Evolutionary conservation across 1,140 invertebrate genomes (phyloP), one percentile per base, ranked within the genome.

Genomic region (Drosophila novamexicana): DNA sequence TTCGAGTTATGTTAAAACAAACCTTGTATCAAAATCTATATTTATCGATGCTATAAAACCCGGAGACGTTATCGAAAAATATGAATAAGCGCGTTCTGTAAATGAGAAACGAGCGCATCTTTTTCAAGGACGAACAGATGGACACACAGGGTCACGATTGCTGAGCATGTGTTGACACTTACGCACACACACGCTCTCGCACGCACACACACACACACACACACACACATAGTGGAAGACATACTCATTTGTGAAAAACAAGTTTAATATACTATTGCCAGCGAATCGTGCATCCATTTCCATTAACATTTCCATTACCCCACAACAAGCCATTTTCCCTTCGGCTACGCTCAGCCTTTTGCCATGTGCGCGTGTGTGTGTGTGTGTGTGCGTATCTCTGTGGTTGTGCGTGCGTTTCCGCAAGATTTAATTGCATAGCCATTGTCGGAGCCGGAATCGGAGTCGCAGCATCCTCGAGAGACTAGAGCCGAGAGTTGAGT

Each of bases 351-450:
- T 45, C 14, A 16, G 14, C 14, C 29, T 14, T 18, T 57, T 44
- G 68, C 18, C 22, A 32, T 14, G 36, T 29, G 36, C 29, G 10
- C 18, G 49, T 14, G 29, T 14, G 5, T 40, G 22, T 39, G 34
- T 29, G 39, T 22, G 44, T 66, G 52, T 66, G 56, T 18, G 52
- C 53, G 29, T 58, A 42, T 22, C 22, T 61, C 42, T 53, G 63
- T 22, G 1, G n/a, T 44, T 22, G 42, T 63, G 45, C 34, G 57
- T 59, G 79, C 59, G 64, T 79, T 78, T 85, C 70, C 71, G 47
- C 58, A 68, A 64, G 67, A 86, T 82, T 88, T 86, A 88, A 86
- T 86, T 86, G 78, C 82, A 64, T 44, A 58, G 44, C 39, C 62
- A 63, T 37, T 42, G 52, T 36, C 52, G 12, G 52, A 44, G 44